Evolutionary conservation across 2,113 vertebrate genomes (phyloP).

Genomic region (Leptodactylus fuscus): DNA sequence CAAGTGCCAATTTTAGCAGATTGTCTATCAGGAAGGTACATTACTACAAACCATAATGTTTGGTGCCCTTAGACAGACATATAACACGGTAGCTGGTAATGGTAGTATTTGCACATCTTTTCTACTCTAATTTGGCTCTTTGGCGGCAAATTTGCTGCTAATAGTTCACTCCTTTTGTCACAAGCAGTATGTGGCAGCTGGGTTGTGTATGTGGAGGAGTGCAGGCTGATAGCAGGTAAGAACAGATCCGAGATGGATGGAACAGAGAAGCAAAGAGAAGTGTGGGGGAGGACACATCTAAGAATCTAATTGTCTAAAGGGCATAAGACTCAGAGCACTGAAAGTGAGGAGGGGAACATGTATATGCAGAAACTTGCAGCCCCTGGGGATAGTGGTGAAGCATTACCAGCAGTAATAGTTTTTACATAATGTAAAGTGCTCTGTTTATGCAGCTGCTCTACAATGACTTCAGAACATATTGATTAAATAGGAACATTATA

Average conservation of each 20-base stretch:
- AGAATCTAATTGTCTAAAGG: slow-evolving; percentile 39
- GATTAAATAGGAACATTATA: background rate
- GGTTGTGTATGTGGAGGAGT: background rate
- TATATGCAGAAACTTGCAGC: slow-evolving; percentile 25
- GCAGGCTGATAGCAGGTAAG: slow-evolving; percentile 14
- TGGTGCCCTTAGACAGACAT: background rate
- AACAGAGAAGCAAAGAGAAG: background rate
- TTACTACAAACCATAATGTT: background rate
- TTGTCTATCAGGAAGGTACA: background rate
- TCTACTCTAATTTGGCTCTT: background rate
- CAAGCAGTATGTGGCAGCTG: background rate
- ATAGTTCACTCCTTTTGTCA: background rate
- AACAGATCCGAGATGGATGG: slow-evolving; percentile 1
- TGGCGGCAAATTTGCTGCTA: background rate
- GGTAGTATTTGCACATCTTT: background rate
- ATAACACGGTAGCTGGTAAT: background rate
- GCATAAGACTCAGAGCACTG: background rate
- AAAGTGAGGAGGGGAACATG: slow-evolving; percentile 33
- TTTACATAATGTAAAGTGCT: background rate
- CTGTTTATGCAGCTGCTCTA: slow-evolving; percentile 9
- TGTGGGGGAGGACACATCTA: slow-evolving; percentile 13
- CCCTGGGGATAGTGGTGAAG: background rate
- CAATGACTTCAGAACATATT: background rate
- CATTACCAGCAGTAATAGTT: slow-evolving; percentile 11
- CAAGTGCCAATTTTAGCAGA: background rate